Percentiles rank a stretch among this genome's conserved stretches.
phyloP scores from a whole-genome alignment of 2,797 vertebrate species.

The Galaxias olidus region DNA sequence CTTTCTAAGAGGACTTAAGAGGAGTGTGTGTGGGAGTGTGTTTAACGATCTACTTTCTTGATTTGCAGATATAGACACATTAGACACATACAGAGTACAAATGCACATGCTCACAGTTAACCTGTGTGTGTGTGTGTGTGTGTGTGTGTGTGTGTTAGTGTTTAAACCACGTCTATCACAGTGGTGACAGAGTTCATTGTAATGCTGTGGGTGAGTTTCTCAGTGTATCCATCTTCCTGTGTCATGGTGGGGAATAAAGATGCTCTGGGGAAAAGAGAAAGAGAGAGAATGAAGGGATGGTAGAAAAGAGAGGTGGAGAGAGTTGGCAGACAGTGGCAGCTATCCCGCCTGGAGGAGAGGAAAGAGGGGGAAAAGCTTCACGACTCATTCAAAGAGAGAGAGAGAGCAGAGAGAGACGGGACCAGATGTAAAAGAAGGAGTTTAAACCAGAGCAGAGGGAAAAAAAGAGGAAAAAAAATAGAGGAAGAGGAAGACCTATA shows the following conservation, averaged over 20 bases:
- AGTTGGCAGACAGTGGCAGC: neutral
- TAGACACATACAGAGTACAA: too few relatives aligned
- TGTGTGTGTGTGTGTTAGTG: neutral
- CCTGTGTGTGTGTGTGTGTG: neutral
- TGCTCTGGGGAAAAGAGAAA: conserved; percentile 9
- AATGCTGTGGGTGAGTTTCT: conserved; percentile 32
- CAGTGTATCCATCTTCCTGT: conserved; percentile 45
- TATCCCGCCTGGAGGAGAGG: neutral
- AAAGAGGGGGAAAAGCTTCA: too few relatives aligned
- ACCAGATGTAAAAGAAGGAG: too few relatives aligned
- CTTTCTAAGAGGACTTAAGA: neutral
- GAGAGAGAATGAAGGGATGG: neutral
- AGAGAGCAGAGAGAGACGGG: too few relatives aligned
- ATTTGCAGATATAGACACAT: too few relatives aligned
- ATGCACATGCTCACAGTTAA: too few relatives aligned
- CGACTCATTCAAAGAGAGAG: too few relatives aligned
- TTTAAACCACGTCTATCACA: neutral
- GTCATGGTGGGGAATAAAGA: conserved; percentile 36
- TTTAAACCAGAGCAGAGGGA: too few relatives aligned
- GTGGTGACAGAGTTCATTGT: conserved; percentile 24
- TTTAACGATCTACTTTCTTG: too few relatives aligned
- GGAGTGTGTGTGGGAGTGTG: neutral
- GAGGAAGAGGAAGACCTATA: too few relatives aligned
- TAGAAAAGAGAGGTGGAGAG: neutral
- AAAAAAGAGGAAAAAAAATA: too few relatives aligned